A percentile compares a stretch with the other conserved stretches of the same genome.
Evolutionary conservation across 2,797 vertebrate genomes (phyloP).

Genomic region (Glossophaga mutica): DNA sequence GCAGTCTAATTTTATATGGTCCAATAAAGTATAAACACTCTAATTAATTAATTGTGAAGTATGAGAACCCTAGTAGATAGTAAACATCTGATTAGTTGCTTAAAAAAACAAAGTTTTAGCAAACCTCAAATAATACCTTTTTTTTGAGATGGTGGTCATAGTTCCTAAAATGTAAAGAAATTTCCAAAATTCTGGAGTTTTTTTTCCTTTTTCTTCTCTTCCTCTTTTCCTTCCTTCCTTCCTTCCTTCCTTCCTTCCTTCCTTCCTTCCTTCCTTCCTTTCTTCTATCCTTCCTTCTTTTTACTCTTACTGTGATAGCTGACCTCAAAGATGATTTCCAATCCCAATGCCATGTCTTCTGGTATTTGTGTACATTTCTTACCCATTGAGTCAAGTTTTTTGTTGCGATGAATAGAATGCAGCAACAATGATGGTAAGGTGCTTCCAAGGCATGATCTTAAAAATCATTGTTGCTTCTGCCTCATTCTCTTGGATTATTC

Average conservation of each 20-base stretch:
- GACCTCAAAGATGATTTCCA: neutral
- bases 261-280: neutral
- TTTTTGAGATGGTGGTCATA: neutral
- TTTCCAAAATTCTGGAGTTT: neutral
- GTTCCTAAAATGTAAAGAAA: neutral
- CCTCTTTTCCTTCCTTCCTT: no score
- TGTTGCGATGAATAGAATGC: neutral
- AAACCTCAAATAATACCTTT: neutral
- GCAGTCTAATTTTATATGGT: neutral
- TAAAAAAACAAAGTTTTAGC: neutral
- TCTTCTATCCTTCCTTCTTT: neutral
- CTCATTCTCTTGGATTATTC: neutral
- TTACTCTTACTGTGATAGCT: neutral
- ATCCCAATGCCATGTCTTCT: accelerated
- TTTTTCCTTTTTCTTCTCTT: neutral
- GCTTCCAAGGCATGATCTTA: neutral
- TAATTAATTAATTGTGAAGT: neutral
- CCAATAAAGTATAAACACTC: neutral
- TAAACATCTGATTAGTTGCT: neutral
- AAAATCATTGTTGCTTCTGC: neutral
- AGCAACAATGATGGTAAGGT: neutral
- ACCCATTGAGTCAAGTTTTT: neutral
- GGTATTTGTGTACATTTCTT: neutral
- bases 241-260: no score
- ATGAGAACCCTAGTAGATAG: neutral